Evolutionary conservation across 1,140 invertebrate genomes (phyloP).

Genomic region (Zaprionus ghesquierei): DNA sequence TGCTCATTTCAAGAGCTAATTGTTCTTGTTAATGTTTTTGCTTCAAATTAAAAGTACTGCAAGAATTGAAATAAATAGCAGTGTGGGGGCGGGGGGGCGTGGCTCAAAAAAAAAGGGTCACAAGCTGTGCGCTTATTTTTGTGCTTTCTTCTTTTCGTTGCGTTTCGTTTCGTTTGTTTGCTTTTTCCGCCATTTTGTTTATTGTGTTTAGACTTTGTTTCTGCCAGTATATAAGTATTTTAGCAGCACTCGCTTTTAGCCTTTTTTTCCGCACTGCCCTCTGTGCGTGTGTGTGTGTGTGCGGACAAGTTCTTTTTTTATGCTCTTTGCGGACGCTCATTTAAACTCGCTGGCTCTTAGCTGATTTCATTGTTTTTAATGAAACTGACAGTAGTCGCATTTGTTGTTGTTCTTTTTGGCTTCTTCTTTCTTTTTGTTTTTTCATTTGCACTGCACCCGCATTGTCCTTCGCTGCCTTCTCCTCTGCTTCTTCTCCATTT

Average conservation of each 20-base stretch:
- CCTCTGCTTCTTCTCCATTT: neutral
- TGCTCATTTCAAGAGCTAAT: constrained; percentile 63
- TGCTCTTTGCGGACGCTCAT: constrained; percentile 69
- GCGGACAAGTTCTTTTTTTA: constrained; percentile 5
- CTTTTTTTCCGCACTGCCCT: constrained; percentile 49
- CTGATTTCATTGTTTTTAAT: constrained; percentile 80
- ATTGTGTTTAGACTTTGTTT: constrained; percentile 77
- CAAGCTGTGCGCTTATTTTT: constrained; percentile 68
- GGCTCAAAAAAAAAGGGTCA: constrained; percentile 69
- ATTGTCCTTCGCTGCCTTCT: constrained; percentile 24
- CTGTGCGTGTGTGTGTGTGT: constrained; percentile 2
- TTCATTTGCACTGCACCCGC: constrained; percentile 74
- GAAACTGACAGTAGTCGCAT: constrained; percentile 66
- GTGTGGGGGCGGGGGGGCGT: constrained; percentile 5
- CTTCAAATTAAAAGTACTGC: constrained; percentile 44
- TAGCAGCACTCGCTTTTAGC: constrained; percentile 58
- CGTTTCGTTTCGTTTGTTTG: constrained; percentile 33
- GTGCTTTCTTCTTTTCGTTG: constrained; percentile 35
- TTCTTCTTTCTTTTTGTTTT: no score
- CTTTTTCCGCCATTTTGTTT: constrained; percentile 72
- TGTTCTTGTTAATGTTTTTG: constrained; percentile 73
- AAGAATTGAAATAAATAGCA: neutral
- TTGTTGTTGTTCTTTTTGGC: constrained; percentile 25
- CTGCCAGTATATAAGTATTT: constrained; percentile 60
- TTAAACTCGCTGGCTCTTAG: constrained; percentile 79